Evolutionary conservation across 92 coral and sea anemone genomes (phyloP), one percentile per base, ranked within the genome.

Genomic region (Epizoanthus illoricatus): DNA sequence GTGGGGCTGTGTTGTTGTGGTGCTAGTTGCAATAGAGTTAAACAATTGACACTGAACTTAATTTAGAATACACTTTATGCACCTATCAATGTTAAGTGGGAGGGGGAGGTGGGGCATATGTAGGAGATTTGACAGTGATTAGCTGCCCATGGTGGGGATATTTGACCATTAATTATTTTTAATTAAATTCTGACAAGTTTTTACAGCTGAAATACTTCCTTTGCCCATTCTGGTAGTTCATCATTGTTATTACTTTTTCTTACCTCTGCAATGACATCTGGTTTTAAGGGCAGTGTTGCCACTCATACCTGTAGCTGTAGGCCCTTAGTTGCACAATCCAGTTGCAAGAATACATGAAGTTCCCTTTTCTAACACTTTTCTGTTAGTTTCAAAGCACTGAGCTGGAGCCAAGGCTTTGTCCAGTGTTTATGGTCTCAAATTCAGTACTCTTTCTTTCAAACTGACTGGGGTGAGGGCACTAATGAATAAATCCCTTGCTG

Each of bases 341-440:
- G 83, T 19, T 40, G 83, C 7, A 21, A 75, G 68, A 5, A 75
- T 76, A 3, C 59, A 68, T 13, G 83, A 42, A 75, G 73, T 84
- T 21, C 83, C 87, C 76, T 65, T 84, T 18, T 66, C 47, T 20
- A 75, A 47, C 16, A 75, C 83, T 84, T 74, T 64, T 17, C 66
- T 73, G 49, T 84, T 84, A 20, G 75, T 70, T 72, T 84, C 87
- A 54, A 61, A 84, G 10, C 69, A 65, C 62, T 61, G 87, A 20
- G 87, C 87, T 4, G 81, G 73, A 13, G 74, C 87, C 40, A 74
- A 55, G 19, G 87, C 87, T 59, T 84, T 72, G 15, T 73, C 74
- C 39, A 74, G 54, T 47, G 80, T 83, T 5, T 71, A 36, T 3
- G 80, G 86, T 13, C 71, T 65, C 68, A 83, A 42, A 40, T 83